Percentiles rank a stretch among this genome's conserved stretches.
These are phyloP conservation scores for Coenobita brevimanus DNA, from an alignment of 1,140 invertebrate species.

Conservation along the genomic window DNA sequence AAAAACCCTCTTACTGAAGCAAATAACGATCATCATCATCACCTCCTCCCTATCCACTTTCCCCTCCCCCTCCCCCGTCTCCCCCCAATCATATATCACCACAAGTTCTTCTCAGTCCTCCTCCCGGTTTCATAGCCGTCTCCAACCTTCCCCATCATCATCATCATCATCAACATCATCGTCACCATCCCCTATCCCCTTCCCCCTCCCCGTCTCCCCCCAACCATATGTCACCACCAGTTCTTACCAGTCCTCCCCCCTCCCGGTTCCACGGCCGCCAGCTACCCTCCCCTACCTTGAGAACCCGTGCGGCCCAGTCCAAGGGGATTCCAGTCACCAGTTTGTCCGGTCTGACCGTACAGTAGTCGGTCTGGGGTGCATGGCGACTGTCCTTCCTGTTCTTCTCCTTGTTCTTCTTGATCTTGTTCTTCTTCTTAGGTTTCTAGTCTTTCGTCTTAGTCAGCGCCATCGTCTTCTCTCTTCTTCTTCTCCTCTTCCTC, in stretches of 20 bases:
- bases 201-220: not conserved
- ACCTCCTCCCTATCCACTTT: not conserved
- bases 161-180: not conserved
- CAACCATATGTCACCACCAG: not conserved
- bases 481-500: not conserved
- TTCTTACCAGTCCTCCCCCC: not conserved
- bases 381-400: too few relatives aligned
- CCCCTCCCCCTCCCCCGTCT: not conserved
- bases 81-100: not conserved
- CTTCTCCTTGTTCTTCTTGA: not conserved
- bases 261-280: not conserved
- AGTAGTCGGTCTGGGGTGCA: not conserved
- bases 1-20: too few relatives aligned
- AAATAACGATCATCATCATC: too few relatives aligned
- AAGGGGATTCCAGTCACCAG: conserved; percentile 12
- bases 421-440: not conserved
- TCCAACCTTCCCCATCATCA: not conserved
- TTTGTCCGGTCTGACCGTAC: not conserved
- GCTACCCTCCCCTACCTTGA: conserved; percentile 5
- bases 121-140: too few relatives aligned
- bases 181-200: not conserved
- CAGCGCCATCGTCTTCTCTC: not conserved
- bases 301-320: conserved; percentile 19
- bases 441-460: not conserved
- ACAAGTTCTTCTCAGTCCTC: too few relatives aligned